phyloP scores from a whole-genome alignment of 1,140 invertebrate species.

The Cylas formicarius region DNA sequence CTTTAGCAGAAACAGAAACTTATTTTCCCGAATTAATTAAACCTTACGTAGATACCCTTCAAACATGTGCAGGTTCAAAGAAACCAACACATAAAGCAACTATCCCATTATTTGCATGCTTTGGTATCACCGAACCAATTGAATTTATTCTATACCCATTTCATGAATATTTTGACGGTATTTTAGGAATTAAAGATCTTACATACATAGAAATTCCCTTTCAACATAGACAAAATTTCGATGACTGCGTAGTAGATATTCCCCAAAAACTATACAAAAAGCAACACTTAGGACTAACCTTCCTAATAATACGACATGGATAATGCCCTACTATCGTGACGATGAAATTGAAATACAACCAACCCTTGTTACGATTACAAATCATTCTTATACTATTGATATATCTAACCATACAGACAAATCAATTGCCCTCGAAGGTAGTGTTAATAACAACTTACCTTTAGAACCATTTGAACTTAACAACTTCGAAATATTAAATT shows the following conservation, averaged over 20 bases:
- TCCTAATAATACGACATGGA: too few relatives aligned
- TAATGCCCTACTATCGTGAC: too few relatives aligned
- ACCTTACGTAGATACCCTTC: slow-evolving; percentile 9
- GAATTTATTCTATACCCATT: slow-evolving; percentile 21
- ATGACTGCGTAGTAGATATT: slow-evolving; percentile 1
- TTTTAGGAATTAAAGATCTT: slow-evolving; percentile 23
- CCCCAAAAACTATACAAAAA: not conserved
- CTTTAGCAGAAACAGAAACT: too few relatives aligned
- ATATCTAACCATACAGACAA: slow-evolving; percentile 1
- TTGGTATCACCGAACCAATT: slow-evolving; percentile 5
- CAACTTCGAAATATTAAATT: too few relatives aligned
- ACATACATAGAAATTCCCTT: slow-evolving; percentile 18
- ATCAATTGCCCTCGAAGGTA: too few relatives aligned
- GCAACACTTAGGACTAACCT: slow-evolving; percentile 3
- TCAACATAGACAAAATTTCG: slow-evolving; percentile 10
- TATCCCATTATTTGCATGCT: slow-evolving; percentile 19
- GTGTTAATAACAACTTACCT: too few relatives aligned
- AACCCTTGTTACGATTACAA: too few relatives aligned
- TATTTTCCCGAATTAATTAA: slow-evolving; percentile 21
- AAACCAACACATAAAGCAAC: slow-evolving; percentile 18
- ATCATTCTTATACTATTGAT: not conserved
- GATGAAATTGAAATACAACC: too few relatives aligned
- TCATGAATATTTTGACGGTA: slow-evolving; percentile 28
- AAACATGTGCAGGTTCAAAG: slow-evolving; percentile 17
- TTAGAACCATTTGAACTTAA: too few relatives aligned